Evolutionary conservation across 2,888 invertebrate species (phyloP), one percentile per base, ranked within the genome.

Genomic region (Hyalella azteca): DNA sequence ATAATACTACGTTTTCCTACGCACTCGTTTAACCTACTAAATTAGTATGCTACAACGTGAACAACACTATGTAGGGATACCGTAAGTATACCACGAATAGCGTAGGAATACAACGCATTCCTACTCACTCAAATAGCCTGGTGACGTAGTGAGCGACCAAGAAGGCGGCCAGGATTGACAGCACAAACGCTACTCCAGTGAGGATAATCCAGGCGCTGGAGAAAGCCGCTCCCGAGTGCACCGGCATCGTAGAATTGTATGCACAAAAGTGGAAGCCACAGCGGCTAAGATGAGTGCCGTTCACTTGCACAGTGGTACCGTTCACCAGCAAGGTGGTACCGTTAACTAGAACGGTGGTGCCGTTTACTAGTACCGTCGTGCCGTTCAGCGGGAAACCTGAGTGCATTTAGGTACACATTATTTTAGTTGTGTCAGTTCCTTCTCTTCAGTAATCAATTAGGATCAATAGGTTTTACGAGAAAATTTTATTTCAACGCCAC

Each of bases 151-250:
- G 36, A 36, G 66, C 2, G 29, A 66, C 66, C 4, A 66, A 19
- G 66, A 66, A 66, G 26, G 66, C 66, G 19, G 66, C 66, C 32
- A 66, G 36, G 11, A 66, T 15, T 15, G 66, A 66, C 66, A 66
- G 66, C 19, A 32, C 66, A n/a, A 66, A 66, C 36, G 66, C 66
- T 11, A 66, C 36, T n/a, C 66, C 66, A 32, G 66, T 66, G 36
- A 66, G 66, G 66, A 66, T 66, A 36, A 66, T 66, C 66, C 66
- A 66, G 36, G 29, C 32, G n/a, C 1, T 15, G n/a, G 66, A 66
- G 66, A 66, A 66, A 5, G 32, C 36, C 32, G 32, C 39, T 7
- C 66, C 66, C 5, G 66, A 36, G 19, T 29, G 36, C 36, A 11
- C 3, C 9, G 66, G 39, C 13, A 29, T 36, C 0, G 66, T 36